Evolutionary conservation across 2,888 invertebrate genomes (phyloP), one percentile per base, ranked within the genome.

Genomic region (Crepidodera aurea): DNA sequence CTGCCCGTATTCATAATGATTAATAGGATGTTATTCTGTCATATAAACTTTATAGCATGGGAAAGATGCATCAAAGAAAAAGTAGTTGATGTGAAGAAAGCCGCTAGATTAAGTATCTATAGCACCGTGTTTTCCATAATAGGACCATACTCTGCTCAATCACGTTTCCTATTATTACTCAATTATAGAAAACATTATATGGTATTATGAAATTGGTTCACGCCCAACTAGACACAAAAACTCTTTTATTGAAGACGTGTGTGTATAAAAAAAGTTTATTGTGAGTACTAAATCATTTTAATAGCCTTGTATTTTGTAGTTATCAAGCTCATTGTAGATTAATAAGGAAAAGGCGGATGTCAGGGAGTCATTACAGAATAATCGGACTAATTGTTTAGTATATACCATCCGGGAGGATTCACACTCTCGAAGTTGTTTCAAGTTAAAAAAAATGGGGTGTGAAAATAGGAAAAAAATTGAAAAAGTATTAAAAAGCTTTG

Each of bases 1-100:
- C n/a, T 10, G 22, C 25, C 27, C 25, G 37, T 22, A 37, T 53
- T 19, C 39, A 53, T 25, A 37, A 19, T 53, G 37, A 53, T 53
- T 53, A 53, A 53, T 53, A 53, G 53, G 39, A 53, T 53, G 39
- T 39, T 53, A 53, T 53, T 53, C 40, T n/a, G 37, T 53, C 53
- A 53, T 53, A 39, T 39, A 53, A 25, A 25, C 39, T 34, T 37
- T 39, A 53, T 53, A 25, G 39, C 39, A 39, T 53, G 39, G 53
- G 25, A n/a, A n/a, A 22, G 13, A 39, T 39, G 37, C 25, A 53
- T 39, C 32, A 13, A 12, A 2, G 7, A 50, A 53, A 53, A 53
- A 53, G 12, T 40, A 10, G 19, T 53, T 13, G 13, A 53, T 22
- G 53, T 37, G 22, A 53, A 37, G 39, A 39, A 40, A 53, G 25